Conservation (phyloP, 2,113 vertebrate species). For the Hepsetus odoe region DNA sequence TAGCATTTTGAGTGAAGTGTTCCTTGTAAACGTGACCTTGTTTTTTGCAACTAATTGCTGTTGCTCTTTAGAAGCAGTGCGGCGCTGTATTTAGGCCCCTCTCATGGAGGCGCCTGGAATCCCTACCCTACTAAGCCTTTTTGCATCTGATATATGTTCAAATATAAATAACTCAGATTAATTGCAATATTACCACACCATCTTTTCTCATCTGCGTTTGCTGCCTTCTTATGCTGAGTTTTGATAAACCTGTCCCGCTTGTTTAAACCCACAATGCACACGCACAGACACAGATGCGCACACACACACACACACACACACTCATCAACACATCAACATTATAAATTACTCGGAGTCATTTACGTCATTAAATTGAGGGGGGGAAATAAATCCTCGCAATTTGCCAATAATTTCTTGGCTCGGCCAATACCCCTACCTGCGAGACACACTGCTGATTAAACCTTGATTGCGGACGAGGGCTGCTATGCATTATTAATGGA, state of each 20-base stretch:
- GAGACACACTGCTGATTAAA: conserved; percentile 85
- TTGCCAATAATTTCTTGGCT: conserved; percentile 78
- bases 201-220: conserved; percentile 21
- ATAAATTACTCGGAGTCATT: conserved; percentile 62
- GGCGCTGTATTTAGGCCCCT: not conserved
- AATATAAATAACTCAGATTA: conserved; percentile 35
- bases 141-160: not conserved
- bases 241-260: conserved; percentile 46
- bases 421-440: conserved; percentile 74
- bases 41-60: not conserved
- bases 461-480: conserved; percentile 81
- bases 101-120: not conserved
- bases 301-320: not conserved
- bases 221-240: conserved; percentile 46
- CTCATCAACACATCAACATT: conserved; percentile 12
- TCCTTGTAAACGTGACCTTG: not conserved
- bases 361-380: conserved; percentile 66
- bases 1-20: not conserved
- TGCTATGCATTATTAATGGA: conserved; percentile 94
- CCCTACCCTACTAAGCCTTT: not conserved
- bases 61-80: not conserved
- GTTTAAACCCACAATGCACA: conserved; percentile 26
- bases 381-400: conserved; percentile 76
- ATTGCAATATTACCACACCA: conserved; percentile 20
- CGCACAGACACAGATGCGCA: not conserved